A percentile compares a stretch with the other conserved stretches of the same genome.
Conservation (phyloP, 2,797 vertebrate genomes). For the Amniataba percoides region DNA sequence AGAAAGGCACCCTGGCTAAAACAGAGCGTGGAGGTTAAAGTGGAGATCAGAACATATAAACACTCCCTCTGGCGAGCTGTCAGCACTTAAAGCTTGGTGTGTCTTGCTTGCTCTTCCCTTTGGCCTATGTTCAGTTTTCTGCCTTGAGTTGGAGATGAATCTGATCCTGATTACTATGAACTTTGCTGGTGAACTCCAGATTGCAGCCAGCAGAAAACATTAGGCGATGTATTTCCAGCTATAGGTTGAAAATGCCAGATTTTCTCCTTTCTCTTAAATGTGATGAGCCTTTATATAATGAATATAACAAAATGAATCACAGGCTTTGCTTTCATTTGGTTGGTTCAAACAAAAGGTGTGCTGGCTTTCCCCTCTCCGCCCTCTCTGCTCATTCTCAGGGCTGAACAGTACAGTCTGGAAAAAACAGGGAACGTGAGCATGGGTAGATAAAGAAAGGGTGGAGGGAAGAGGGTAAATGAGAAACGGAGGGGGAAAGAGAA, state of each 20-base stretch:
- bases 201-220: conserved; percentile 27
- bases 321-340: conserved; percentile 43
- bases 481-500: conserved; percentile 26
- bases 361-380: not conserved
- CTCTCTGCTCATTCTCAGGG: conserved; percentile 11
- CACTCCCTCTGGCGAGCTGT: conserved; percentile 33
- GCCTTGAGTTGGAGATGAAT: conserved; percentile 6
- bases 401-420: conserved; percentile 25
- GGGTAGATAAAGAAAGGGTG: conserved; percentile 43
- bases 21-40: conserved; percentile 55
- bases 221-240: conserved; percentile 33
- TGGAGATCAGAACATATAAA: conserved; percentile 49
- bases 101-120: conserved; percentile 18
- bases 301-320: conserved; percentile 35
- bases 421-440: conserved; percentile 9
- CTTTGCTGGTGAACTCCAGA: conserved; percentile 30
- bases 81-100: conserved; percentile 15
- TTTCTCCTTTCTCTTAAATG: conserved; percentile 30
- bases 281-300: conserved; percentile 43
- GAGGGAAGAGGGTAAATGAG: conserved; percentile 30
- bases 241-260: conserved; percentile 56
- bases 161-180: conserved; percentile 24
- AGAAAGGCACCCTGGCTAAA: conserved; percentile 57
- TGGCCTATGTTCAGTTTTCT: conserved; percentile 11
- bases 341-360: conserved; percentile 36